A percentile compares a stretch with the other conserved stretches of the same genome.
These are phyloP conservation scores for Chaetophractus vellerosus DNA, from an alignment of 2,797 vertebrate genomes.

Conservation along the genomic window DNA sequence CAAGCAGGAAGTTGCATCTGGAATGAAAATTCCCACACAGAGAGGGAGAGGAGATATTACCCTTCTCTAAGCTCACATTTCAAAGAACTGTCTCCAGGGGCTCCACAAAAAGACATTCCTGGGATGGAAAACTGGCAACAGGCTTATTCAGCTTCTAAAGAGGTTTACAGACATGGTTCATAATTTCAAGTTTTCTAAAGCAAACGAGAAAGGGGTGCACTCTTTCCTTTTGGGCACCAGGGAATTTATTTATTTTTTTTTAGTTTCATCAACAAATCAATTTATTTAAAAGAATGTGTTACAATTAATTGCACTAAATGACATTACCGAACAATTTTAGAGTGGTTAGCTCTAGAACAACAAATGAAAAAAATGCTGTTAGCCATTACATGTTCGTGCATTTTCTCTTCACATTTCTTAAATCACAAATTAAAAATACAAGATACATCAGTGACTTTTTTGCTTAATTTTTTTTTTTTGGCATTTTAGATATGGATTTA, in stretches of 20 bases:
- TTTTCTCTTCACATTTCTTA: conserved; percentile 88
- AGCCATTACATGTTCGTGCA: conserved; percentile 77
- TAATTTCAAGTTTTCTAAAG: no score
- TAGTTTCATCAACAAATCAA: conserved; percentile 94
- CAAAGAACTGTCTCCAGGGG: no score
- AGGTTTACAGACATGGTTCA: accelerated
- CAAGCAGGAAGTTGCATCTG: no score
- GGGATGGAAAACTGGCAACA: accelerated
- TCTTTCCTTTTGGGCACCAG: background rate
- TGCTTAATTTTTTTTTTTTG: no score
- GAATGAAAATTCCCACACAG: background rate
- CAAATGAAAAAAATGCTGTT: conserved; percentile 85
- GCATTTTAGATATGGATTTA: background rate
- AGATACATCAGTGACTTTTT: conserved; percentile 83
- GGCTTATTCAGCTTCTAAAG: background rate
- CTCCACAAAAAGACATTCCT: no score
- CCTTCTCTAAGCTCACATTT: background rate
- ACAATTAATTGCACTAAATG: conserved; percentile 97
- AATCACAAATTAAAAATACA: conserved; percentile 88
- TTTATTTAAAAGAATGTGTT: conserved; percentile 99
- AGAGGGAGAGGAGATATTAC: background rate
- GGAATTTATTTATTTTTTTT: no score
- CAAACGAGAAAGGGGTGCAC: no score
- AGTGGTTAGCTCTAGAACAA: conserved; percentile 90
- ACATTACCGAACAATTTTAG: conserved; percentile 93